Evolutionary conservation across 1,140 invertebrate genomes (phyloP).

Genomic region (Zaprionus kolodkinae): DNA sequence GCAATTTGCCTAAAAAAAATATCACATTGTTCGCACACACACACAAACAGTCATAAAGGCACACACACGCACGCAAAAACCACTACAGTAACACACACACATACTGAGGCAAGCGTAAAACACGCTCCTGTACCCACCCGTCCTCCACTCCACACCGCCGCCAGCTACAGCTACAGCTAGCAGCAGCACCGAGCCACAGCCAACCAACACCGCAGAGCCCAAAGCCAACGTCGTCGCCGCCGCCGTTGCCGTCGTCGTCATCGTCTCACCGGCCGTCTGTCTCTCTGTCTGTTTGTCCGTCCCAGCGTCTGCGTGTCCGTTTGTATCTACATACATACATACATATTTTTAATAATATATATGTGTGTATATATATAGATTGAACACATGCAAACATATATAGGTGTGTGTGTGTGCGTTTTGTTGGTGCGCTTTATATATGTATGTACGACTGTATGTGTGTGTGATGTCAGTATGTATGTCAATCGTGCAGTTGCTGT

Average conservation of each 20-base stretch:
- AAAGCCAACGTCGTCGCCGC: constrained; percentile 61
- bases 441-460: constrained; percentile 39
- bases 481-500: constrained; percentile 74
- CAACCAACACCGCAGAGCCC: constrained; percentile 64
- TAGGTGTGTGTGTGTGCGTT: constrained; percentile 45
- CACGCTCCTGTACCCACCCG: constrained; percentile 77
- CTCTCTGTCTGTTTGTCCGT: constrained; percentile 45
- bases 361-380: constrained; percentile 61
- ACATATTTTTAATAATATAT: constrained; percentile 43
- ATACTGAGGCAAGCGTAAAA: constrained; percentile 69
- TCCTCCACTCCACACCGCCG: constrained; percentile 69
- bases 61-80: constrained; percentile 45
- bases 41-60: constrained; percentile 15
- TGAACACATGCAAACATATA: constrained; percentile 38
- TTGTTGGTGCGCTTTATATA: constrained; percentile 55
- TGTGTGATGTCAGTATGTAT: constrained; percentile 65
- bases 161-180: constrained; percentile 48
- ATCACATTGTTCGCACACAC: constrained; percentile 41
- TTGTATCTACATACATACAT: constrained; percentile 48
- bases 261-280: constrained; percentile 52
- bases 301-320: constrained; percentile 66
- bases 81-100: constrained; percentile 37
- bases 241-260: constrained; percentile 53
- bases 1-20: constrained; percentile 45
- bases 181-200: constrained; percentile 44